phyloP scores from a whole-genome alignment of 1,140 invertebrate genomes.

The Dolichoris vasculosae region DNA sequence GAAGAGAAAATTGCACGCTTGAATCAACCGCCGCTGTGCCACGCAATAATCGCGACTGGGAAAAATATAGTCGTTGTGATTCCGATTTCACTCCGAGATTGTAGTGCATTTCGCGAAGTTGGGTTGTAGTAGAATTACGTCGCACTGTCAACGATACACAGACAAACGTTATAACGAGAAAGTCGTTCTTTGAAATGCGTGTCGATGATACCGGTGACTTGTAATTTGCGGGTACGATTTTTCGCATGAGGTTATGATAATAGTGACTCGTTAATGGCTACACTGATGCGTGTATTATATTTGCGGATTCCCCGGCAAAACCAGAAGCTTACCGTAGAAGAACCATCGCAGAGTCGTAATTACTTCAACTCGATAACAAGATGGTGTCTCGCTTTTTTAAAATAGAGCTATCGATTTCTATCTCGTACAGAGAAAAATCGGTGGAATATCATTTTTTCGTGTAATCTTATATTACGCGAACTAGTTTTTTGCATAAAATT shows the following conservation, averaged over 20 bases:
- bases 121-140: background rate
- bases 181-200: slow-evolving; percentile 1
- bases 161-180: slow-evolving; percentile 9
- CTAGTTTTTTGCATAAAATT: background rate
- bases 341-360: background rate
- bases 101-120: slow-evolving; percentile 2
- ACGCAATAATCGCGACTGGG: slow-evolving; percentile 6
- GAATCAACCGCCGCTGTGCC: background rate
- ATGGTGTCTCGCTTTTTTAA: background rate
- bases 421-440: background rate
- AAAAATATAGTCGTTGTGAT: slow-evolving; percentile 32
- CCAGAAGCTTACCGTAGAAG: background rate
- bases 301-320: background rate
- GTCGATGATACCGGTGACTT: slow-evolving; percentile 23
- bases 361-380: slow-evolving; percentile 19
- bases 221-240: slow-evolving; percentile 11
- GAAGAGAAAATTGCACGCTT: background rate
- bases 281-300: background rate
- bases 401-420: background rate
- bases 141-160: background rate
- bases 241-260: background rate
- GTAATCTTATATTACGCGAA: background rate
- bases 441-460: background rate
- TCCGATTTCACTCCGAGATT: slow-evolving; percentile 27
- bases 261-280: background rate